Evolutionary conservation across 2,113 vertebrate genomes (phyloP), one percentile per base, ranked within the genome.

Genomic region (Oryctolagus cuniculus): DNA sequence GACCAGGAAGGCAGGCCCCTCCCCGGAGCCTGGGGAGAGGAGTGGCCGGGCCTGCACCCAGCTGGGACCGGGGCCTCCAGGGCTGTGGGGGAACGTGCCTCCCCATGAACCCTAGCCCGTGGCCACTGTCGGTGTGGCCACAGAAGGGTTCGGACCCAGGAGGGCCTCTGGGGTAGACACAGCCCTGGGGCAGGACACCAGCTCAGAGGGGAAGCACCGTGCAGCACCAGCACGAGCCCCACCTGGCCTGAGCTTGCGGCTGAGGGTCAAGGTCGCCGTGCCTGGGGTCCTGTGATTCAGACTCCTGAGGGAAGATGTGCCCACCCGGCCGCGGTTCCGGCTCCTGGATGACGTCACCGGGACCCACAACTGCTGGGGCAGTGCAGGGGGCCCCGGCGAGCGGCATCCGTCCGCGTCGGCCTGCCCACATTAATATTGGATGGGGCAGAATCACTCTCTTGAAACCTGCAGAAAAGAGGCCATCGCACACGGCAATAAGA

Each of bases 361-460:
- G 90, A 77, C 51, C 11, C 17, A 10, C 11, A 87, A 77, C 51
- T 11, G 6, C 29, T 0, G 25, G 84, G 55, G 55, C 75, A 19
- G 58, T 11, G 0, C 51, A 1, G 25, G 5, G 34, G 70, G 90
- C 66, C 0, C 70, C 0, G 31, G 87, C 8, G 51, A 21, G 53
- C 5, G 21, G 64, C 72, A 81, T 5, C 83, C 0, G 36, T 0
- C 83, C 0, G 49, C 0, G 12, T 29, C 91, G 27, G 91, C 93
- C 0, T 8, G 69, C 84, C 83, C 1, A 0, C 83, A 31, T 96
- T 67, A 95, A 97, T 97, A 93, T 95, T 95, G 94, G 81, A 97
- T 95, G 85, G 11, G 29, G 81, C 67, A 51, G 95, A 78, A 74
- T 70, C 11, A 1, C 85, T 73, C 66, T 73, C 80, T 95, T 10